Percentiles rank a stretch among this genome's conserved stretches.
phyloP scores from a whole-genome alignment of 2,888 invertebrate species.

The Eilema caniola region DNA sequence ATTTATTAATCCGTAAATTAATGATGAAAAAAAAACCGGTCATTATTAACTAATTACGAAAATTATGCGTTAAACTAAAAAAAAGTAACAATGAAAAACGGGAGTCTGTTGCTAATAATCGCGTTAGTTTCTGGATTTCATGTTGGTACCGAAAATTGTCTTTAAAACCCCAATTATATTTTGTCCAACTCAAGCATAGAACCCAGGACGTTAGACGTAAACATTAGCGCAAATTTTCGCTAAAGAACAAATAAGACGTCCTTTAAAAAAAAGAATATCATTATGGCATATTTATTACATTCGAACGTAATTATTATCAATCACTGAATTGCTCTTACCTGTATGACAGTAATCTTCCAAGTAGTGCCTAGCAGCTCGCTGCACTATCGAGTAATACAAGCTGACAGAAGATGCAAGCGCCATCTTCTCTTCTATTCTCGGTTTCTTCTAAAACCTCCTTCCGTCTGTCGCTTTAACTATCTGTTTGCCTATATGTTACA shows the following conservation, averaged over 20 bases:
- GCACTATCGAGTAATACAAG: constrained; percentile 90
- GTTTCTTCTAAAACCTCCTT: constrained; percentile 53
- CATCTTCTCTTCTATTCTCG: constrained; percentile 77
- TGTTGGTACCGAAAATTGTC: neutral
- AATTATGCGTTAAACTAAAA: no score
- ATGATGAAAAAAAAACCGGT: neutral
- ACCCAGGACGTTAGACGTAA: neutral
- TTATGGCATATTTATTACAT: no score
- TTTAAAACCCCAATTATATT: neutral
- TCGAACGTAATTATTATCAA: neutral
- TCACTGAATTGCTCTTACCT: constrained; percentile 75
- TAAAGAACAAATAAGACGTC: neutral
- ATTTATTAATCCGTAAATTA: neutral
- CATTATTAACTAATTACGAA: neutral
- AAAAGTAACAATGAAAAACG: no score
- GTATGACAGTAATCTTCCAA: constrained; percentile 90
- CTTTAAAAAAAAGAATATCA: neutral
- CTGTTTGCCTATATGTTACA: constrained; percentile 62
- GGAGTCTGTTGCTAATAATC: no score
- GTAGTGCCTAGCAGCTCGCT: constrained; percentile 89
- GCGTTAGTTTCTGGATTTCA: neutral
- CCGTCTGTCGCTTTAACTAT: constrained; percentile 74
- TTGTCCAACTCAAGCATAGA: neutral
- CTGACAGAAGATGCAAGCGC: constrained; percentile 89
- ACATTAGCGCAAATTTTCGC: neutral